Evolutionary conservation across 1,140 invertebrate species (phyloP).

Genomic region (Drosophila hydei): DNA sequence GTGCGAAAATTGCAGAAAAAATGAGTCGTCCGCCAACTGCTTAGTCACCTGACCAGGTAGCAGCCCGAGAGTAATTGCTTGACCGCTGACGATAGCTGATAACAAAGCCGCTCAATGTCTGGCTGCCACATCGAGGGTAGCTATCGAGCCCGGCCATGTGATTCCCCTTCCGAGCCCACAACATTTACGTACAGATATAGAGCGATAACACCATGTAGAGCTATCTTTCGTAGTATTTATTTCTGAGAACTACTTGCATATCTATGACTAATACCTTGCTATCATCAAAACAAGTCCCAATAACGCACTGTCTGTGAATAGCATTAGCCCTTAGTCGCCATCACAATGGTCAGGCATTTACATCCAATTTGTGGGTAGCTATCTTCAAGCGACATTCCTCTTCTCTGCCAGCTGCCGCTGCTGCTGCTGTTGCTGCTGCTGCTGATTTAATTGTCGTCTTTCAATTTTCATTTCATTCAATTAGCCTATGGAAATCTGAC

Average conservation of each 20-base stretch:
- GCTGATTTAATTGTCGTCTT: slow-evolving; percentile 56
- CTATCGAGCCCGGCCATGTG: slow-evolving; percentile 1
- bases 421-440: slow-evolving; percentile 18
- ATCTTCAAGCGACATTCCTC: slow-evolving; percentile 39
- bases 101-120: slow-evolving; percentile 28
- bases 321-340: slow-evolving; percentile 1
- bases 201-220: slow-evolving; percentile 29
- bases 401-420: slow-evolving; percentile 9
- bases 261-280: slow-evolving; percentile 20
- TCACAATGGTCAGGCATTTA: slow-evolving; percentile 41
- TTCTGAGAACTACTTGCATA: slow-evolving; percentile 29
- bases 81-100: slow-evolving; percentile 17
- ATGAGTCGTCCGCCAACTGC: slow-evolving; percentile 27
- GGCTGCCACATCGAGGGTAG: background rate
- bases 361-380: slow-evolving; percentile 14
- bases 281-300: slow-evolving; percentile 35
- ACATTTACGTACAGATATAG: background rate
- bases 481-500: slow-evolving; percentile 73
- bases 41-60: slow-evolving; percentile 49
- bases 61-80: slow-evolving; percentile 26
- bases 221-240: background rate
- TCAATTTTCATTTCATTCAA: slow-evolving; percentile 77
- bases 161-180: background rate
- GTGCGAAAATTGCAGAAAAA: slow-evolving; percentile 11
- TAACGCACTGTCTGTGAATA: slow-evolving; percentile 31